Percentiles rank a stretch among this genome's conserved stretches.
Conservation (phyloP, 2,113 vertebrate genomes). For the Scomber colias region DNA sequence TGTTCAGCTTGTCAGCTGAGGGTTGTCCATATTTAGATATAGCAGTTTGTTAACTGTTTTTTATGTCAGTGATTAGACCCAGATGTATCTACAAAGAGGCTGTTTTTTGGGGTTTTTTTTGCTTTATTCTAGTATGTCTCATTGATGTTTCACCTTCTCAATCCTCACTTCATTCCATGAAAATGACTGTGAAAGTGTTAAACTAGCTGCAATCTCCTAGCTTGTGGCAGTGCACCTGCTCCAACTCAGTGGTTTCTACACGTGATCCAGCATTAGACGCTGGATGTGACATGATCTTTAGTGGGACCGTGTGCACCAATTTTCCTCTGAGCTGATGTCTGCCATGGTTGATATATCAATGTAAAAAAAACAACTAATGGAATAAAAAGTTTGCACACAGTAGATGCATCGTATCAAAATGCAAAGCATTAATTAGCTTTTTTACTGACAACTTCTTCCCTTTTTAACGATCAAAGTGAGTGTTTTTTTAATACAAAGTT, state of each 20-base stretch:
- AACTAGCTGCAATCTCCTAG: conserved; percentile 35
- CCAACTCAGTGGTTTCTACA: conserved; percentile 23
- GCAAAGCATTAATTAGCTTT: conserved; percentile 10
- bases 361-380: not conserved
- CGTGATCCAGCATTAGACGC: conserved; percentile 17
- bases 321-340: conserved; percentile 28
- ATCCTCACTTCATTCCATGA: not conserved
- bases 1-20: not conserved
- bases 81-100: not conserved
- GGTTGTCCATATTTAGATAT: not conserved
- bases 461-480: conserved; percentile 56
- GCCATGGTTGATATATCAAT: conserved; percentile 19
- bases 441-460: conserved; percentile 30
- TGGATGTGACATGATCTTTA: conserved; percentile 15
- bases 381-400: conserved; percentile 14
- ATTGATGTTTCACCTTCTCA: not conserved
- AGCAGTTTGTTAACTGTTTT: not conserved
- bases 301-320: not conserved
- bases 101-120: not conserved
- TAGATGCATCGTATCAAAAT: conserved; percentile 5
- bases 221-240: conserved; percentile 65
- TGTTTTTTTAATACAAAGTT: conserved; percentile 53
- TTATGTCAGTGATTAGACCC: not conserved
- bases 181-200: conserved; percentile 38
- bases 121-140: not conserved